phyloP scores from a whole-genome alignment of 2,797 vertebrate genomes.

The Ctenosaura bakeri region DNA sequence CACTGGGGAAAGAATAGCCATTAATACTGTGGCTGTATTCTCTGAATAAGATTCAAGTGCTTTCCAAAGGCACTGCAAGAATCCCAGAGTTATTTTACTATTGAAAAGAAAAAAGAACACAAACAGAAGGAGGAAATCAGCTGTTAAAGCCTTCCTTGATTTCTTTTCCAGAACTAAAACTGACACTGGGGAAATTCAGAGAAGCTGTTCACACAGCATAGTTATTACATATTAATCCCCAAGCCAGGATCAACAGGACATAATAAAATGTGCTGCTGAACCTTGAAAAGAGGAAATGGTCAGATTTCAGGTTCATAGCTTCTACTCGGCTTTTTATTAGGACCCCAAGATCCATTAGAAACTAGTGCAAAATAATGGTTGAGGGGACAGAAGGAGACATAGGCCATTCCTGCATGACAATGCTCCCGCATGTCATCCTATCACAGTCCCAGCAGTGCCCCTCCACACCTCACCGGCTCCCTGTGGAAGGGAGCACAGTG shows the following conservation, averaged over 20 bases:
- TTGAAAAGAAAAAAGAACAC: background rate
- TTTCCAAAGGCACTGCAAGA: no score
- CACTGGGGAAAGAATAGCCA: no score
- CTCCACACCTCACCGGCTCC: no score
- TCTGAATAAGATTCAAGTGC: no score
- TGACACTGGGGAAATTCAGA: background rate
- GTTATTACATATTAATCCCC: background rate
- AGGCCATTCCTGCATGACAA: no score
- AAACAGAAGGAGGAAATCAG: background rate
- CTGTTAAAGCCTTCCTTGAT: no score
- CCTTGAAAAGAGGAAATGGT: background rate
- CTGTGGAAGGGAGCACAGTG: no score
- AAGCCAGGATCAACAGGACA: background rate
- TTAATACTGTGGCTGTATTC: no score
- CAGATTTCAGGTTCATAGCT: background rate
- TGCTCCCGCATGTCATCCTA: no score
- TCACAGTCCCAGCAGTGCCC: no score
- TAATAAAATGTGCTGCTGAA: background rate
- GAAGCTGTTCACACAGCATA: background rate
- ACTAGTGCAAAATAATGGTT: background rate
- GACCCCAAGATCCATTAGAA: background rate
- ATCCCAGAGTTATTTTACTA: background rate
- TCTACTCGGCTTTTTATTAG: background rate
- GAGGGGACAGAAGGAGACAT: background rate
- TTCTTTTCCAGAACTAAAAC: background rate